phyloP scores from a whole-genome alignment of 1,140 invertebrate species.

The Himalopsyche phryganea region DNA sequence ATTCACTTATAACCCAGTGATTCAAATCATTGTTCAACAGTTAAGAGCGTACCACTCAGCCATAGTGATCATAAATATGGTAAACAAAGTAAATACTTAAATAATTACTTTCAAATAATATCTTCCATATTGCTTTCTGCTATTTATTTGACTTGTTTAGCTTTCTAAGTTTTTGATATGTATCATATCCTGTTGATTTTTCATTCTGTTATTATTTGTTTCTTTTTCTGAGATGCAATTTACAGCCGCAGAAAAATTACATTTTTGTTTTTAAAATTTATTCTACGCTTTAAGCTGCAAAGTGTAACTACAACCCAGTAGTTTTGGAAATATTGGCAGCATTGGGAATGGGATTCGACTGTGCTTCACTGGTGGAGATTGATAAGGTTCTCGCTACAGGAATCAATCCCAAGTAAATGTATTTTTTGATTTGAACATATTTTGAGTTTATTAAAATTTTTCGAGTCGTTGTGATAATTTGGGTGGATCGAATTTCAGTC shows the following conservation, averaged over 20 bases:
- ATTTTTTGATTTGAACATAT: background rate
- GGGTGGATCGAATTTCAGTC: constrained; percentile 40
- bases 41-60: background rate
- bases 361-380: constrained; percentile 92
- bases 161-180: too few species aligned
- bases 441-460: background rate
- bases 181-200: too few species aligned
- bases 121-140: too few species aligned
- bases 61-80: background rate
- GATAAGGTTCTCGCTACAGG: constrained; percentile 76
- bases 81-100: too few species aligned
- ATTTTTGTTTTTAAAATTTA: too few species aligned
- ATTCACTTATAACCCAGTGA: background rate
- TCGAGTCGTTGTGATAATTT: background rate
- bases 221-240: too few species aligned
- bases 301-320: constrained; percentile 87
- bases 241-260: too few species aligned
- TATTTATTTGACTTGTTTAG: too few species aligned
- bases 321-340: constrained; percentile 81
- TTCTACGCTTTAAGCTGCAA: constrained; percentile 90
- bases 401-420: constrained; percentile 60
- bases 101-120: too few species aligned
- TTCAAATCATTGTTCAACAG: background rate
- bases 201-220: too few species aligned
- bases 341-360: constrained; percentile 90